phyloP scores from a whole-genome alignment of 2,888 invertebrate genomes.

The Monoplex corrugatus region DNA sequence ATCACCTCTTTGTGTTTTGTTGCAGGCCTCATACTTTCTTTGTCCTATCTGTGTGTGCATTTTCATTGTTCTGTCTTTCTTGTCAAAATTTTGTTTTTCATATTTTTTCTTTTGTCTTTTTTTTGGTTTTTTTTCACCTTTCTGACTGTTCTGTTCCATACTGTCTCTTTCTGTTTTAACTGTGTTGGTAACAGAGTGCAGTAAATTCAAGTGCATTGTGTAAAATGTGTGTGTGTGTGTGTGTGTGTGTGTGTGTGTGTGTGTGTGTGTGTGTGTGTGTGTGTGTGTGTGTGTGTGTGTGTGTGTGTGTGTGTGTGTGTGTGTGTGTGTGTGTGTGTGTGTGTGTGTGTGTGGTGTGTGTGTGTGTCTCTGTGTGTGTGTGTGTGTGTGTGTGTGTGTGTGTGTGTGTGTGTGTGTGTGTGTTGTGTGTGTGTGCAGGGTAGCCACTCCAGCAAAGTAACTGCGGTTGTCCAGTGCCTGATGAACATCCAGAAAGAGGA shows the following conservation, averaged over 20 bases:
- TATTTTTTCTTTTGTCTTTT: neutral
- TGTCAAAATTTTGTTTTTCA: neutral
- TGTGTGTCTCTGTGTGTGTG: neutral
- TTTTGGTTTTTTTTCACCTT: neutral
- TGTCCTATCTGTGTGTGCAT: too few species aligned
- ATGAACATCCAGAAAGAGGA: slow-evolving; percentile 84
- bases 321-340: neutral
- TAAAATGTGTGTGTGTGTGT: neutral
- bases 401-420: neutral
- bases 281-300: neutral
- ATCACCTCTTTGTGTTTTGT: too few species aligned
- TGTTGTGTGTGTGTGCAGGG: slow-evolving; percentile 82
- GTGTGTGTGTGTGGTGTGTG: neutral
- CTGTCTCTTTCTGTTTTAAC: neutral
- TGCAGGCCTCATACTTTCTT: too few species aligned
- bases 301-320: slow-evolving; percentile 49
- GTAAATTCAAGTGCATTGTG: neutral
- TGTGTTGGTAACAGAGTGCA: neutral
- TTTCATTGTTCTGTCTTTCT: neutral
- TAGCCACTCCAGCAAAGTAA: slow-evolving; percentile 88
- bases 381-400: neutral
- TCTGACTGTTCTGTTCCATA: neutral
- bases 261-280: neutral
- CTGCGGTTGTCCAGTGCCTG: slow-evolving; percentile 85
- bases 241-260: neutral